Evolutionary conservation across 2,797 vertebrate genomes (phyloP).

Genomic region (Neostethus bicornis): DNA sequence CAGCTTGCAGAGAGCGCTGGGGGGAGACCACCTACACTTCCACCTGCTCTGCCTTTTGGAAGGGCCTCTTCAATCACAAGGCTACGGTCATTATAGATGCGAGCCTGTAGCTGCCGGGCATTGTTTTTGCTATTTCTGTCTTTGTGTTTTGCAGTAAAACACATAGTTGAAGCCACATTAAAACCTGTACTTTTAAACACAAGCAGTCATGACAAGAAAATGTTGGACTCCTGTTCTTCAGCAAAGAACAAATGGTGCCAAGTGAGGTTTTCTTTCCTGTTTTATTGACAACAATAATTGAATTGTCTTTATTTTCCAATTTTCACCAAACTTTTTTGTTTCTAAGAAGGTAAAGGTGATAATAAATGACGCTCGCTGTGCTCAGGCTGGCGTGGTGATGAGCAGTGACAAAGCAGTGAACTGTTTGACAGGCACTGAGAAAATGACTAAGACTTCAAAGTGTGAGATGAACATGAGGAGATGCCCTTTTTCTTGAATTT

Average conservation of each 20-base stretch:
- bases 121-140: constrained; percentile 79
- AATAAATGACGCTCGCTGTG: constrained; percentile 49
- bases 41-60: constrained; percentile 75
- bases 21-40: constrained; percentile 79
- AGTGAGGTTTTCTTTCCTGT: neutral
- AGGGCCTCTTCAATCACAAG: constrained; percentile 74
- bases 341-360: constrained; percentile 44
- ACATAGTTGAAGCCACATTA: constrained; percentile 62
- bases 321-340: constrained; percentile 11
- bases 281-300: neutral
- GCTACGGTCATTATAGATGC: constrained; percentile 74
- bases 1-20: constrained; percentile 60
- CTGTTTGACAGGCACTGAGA: constrained; percentile 72
- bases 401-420: constrained; percentile 70
- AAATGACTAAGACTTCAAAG: constrained; percentile 74
- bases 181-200: constrained; percentile 48
- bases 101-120: constrained; percentile 65
- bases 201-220: constrained; percentile 54
- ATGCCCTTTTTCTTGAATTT: constrained; percentile 36
- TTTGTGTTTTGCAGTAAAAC: constrained; percentile 57
- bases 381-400: constrained; percentile 48
- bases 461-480: constrained; percentile 54
- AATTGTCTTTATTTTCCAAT: neutral
- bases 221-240: constrained; percentile 17
- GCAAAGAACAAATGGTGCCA: constrained; percentile 2